Evolutionary conservation across 2,888 invertebrate species (phyloP).

Genomic region (Macropis europaea): DNA sequence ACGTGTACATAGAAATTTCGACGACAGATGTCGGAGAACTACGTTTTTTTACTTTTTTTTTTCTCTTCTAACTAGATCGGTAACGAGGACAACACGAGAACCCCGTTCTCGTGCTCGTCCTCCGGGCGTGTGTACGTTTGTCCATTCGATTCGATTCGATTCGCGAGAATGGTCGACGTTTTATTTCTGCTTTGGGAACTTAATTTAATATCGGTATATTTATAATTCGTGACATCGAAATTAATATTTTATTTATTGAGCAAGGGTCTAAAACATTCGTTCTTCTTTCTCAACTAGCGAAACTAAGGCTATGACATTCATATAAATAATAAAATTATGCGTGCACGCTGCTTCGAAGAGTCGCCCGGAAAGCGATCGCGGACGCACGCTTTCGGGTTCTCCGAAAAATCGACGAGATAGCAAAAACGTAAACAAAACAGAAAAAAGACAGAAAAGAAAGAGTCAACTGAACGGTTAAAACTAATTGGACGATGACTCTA

Average conservation of each 20-base stretch:
- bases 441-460: background rate
- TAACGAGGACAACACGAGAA: slow-evolving; percentile 7
- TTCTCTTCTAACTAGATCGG: slow-evolving; percentile 12
- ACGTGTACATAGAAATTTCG: slow-evolving; percentile 8
- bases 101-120: background rate
- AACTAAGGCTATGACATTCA: slow-evolving; percentile 67
- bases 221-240: slow-evolving; percentile 33
- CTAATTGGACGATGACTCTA: slow-evolving; percentile 8
- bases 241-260: slow-evolving; percentile 66
- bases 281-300: slow-evolving; percentile 67
- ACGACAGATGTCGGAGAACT: slow-evolving; percentile 12
- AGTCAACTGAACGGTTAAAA: background rate
- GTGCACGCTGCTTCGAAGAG: slow-evolving; percentile 57
- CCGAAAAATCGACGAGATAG: background rate
- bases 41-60: no score
- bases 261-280: slow-evolving; percentile 70
- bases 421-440: no score
- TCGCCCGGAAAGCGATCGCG: background rate
- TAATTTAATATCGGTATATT: slow-evolving; percentile 38
- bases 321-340: slow-evolving; percentile 59
- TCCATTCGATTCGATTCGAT: slow-evolving; percentile 18
- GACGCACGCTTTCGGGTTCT: background rate
- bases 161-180: slow-evolving; percentile 31
- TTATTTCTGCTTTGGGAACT: slow-evolving; percentile 27
- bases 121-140: background rate